Base-by-base conservation (phyloP, 2,113 vertebrate genomes). In the Conger conger region DNA sequence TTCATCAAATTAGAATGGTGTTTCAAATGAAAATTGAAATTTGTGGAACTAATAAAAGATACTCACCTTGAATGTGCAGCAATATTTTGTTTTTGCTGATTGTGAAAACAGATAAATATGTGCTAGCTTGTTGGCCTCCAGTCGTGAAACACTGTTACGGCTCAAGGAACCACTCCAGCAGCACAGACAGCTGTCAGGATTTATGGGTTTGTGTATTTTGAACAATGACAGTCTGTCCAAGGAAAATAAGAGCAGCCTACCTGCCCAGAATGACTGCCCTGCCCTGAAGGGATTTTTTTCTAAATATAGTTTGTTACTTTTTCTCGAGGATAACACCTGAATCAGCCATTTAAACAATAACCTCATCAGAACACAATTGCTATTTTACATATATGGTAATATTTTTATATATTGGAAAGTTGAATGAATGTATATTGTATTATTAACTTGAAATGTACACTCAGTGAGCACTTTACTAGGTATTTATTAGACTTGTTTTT, bases 211-310 rank as follows among this genome's bases (percentile, higher is more conserved):
- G 54, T 73, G 23, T 68, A 30, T 76, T 83, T n/a, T 30, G 11
- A 81, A 73, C 38, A 30, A 82, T 68, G 57, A 82, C 63, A 37
- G n/a, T 42, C 27, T 37, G 40, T 16, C 57, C 60, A 82, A 73
- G n/a, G 30, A 33, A 82, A 18, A 42, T 18, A 83, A 35, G 35
- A 53, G 17, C 33, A 18, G 38, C 63, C 20, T 37, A 35, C 11
- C 36, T 68, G 20, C 35, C 4, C 76, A 11, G 76, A 30, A 36
- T 30, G 76, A 77, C 76, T 35, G 2, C 76, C 73, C 73, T 4
- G 40, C 40, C 40, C 40, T 35, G 27, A n/a, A 13, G 17, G 4
- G 27, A 1, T 13, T 27, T n/a, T 35, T 76, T 76, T 57, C 2
- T 57, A 57, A 5, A 57, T 57, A 57, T 57, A 35, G 7, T 13